These are phyloP conservation scores for Ceyx cyanopectus DNA, from an alignment of 2,113 vertebrate genomes.

Conservation along the genomic window DNA sequence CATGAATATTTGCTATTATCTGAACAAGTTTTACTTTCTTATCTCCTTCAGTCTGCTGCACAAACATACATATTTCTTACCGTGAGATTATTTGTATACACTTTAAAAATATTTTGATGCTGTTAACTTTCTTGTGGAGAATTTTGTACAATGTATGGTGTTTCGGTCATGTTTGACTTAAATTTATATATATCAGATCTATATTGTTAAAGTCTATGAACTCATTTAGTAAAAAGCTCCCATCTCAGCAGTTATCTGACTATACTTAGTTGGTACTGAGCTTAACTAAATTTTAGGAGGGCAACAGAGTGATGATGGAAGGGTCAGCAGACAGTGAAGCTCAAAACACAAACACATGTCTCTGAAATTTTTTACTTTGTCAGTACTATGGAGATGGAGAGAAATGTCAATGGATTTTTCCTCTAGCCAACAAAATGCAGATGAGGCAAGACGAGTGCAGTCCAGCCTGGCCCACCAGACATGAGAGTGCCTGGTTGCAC, in stretches of 20 bases:
- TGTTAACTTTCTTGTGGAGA: neutral
- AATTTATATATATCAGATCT: neutral
- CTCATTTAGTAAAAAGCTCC: neutral
- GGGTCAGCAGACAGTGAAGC: neutral
- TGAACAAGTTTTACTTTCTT: neutral
- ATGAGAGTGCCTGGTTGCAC: too few species aligned
- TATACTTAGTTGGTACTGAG: neutral
- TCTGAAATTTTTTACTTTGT: neutral
- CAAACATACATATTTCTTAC: neutral
- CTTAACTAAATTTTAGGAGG: neutral
- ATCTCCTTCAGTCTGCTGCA: neutral
- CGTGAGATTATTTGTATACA: neutral
- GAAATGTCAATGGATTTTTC: neutral
- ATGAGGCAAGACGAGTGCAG: fast-evolving
- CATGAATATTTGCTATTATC: neutral
- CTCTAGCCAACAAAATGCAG: neutral
- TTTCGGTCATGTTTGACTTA: neutral
- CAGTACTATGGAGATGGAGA: neutral
- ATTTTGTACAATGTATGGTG: fast-evolving
- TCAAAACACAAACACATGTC: neutral
- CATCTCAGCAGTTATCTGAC: neutral
- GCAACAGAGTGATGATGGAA: neutral
- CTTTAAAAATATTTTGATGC: fast-evolving
- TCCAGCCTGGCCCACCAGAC: neutral
- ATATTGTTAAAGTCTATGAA: neutral